Base-by-base conservation (phyloP, 2,797 vertebrate species). In the Channallabes apus region DNA sequence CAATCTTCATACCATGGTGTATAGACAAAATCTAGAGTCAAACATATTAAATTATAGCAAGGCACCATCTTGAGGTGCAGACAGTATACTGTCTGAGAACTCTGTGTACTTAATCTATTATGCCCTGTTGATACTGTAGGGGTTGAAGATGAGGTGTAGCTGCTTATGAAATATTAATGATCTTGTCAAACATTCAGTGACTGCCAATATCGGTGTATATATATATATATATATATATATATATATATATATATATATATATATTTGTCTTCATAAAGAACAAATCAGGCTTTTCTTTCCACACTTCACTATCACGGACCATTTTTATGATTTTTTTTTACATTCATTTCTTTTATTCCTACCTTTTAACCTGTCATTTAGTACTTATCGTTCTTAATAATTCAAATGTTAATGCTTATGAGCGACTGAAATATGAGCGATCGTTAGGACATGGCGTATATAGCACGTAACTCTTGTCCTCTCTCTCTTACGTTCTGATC, bases 121-220 rank as follows among this genome's bases (percentile, higher is more conserved):
- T 92, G 75, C 64, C 56, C 62, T 82, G 67, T 85, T 80, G 72
- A 67, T 83, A 82, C 85, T 88, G 83, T 82, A 78, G 87, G 84
- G 82, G 82, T 86, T 86, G 73, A 76, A 89, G 89, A 86, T 58
- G 85, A 88, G 61, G 82, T 86, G n/a, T 77, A 90, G 85, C 86
- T 88, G 89, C 78, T 89, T 86, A 91, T 94, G 84, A 93, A 92
- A 93, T 93, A 93, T 94, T 91, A 92, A 93, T 93, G 90, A 92
- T 91, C 87, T 86, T 90, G 90, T 94, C 91, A 84, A 87, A 54
- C 62, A 67, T 67, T 77, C 85, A 86, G 79, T 88, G 91, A 90
- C 89, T 85, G 88, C 82, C 88, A 86, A 85, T 88, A 87, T 87
- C 85, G 41, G 84, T 85, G 84, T 82, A 87, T 82, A 41, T 41